A percentile compares a stretch with the other conserved stretches of the same genome.
These are phyloP conservation scores for Scaptomyza reducta DNA, from an alignment of 2,888 invertebrate genomes.

Conservation along the genomic window DNA sequence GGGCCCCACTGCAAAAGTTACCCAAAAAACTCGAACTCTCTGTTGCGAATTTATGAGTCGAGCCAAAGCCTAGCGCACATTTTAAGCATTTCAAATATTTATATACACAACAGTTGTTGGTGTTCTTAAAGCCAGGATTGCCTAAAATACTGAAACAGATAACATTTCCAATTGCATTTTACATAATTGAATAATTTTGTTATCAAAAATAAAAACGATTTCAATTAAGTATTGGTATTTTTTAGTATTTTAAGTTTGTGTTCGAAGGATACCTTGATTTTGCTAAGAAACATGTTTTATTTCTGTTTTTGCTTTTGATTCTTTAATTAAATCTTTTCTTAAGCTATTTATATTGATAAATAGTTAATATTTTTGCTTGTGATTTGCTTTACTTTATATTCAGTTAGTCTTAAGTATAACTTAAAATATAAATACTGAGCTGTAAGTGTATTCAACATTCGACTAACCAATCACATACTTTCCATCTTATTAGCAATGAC, in stretches of 20 bases:
- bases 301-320: no score
- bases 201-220: slow-evolving; percentile 45
- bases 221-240: slow-evolving; percentile 35
- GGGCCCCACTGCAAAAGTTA: slow-evolving; percentile 54
- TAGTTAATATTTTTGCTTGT: no score
- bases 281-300: neutral
- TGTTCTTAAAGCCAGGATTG: slow-evolving; percentile 8
- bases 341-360: neutral
- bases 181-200: slow-evolving; percentile 53
- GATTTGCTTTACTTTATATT: no score
- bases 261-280: neutral
- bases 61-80: slow-evolving; percentile 17
- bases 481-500: slow-evolving; percentile 2
- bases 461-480: no score
- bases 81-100: slow-evolving; percentile 30
- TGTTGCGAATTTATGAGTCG: slow-evolving; percentile 29
- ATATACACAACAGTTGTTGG: slow-evolving; percentile 9
- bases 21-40: slow-evolving; percentile 29
- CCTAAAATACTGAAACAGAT: slow-evolving; percentile 26
- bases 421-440: no score
- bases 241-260: neutral
- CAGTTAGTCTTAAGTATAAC: no score
- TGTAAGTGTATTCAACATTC: slow-evolving; percentile 1
- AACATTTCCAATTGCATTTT: slow-evolving; percentile 47
- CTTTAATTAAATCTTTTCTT: neutral